These are phyloP conservation scores for Ondatra zibethicus DNA, from an alignment of 2,113 vertebrate species.

Conservation along the genomic window DNA sequence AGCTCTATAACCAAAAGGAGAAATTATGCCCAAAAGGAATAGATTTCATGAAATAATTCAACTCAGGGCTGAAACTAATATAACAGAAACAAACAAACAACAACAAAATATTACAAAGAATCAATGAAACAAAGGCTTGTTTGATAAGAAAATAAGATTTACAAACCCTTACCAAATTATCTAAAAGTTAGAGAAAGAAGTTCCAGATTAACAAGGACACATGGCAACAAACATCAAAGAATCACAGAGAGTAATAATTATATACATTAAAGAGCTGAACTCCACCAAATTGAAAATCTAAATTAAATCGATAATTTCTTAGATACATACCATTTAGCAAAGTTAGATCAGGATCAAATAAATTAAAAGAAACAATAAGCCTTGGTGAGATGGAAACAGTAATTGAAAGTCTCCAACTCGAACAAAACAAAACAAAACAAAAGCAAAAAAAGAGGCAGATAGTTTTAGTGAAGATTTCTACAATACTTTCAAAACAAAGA, in stretches of 20 bases:
- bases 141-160: background rate
- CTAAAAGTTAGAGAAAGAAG: background rate
- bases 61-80: background rate
- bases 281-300: background rate
- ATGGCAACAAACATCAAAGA: background rate
- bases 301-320: background rate
- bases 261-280: background rate
- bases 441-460: background rate
- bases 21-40: background rate
- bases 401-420: background rate
- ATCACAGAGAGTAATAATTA: background rate
- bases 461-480: background rate
- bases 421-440: background rate
- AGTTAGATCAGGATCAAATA: background rate
- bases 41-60: background rate
- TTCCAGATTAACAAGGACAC: background rate
- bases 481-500: background rate
- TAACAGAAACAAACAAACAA: background rate
- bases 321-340: background rate
- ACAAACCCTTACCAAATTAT: background rate
- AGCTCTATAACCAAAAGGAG: background rate
- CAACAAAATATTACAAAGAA: background rate
- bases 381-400: background rate
- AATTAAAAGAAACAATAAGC: background rate
- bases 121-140: background rate